These are phyloP conservation scores for Charina bottae DNA, from an alignment of 2,113 vertebrate genomes.

Conservation along the genomic window DNA sequence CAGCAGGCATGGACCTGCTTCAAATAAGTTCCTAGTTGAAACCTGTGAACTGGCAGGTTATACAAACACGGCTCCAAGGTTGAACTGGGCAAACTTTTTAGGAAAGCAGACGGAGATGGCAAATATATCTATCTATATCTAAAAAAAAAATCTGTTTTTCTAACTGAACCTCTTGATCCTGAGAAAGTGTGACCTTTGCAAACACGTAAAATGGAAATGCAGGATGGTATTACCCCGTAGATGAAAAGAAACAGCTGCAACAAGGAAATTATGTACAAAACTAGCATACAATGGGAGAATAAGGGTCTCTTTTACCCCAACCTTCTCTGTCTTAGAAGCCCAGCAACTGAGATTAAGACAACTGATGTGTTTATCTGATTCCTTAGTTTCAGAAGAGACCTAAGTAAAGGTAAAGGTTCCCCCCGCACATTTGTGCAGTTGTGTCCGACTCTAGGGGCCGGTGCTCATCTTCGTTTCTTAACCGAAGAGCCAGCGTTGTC, in stretches of 20 bases:
- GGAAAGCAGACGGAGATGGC: constrained; percentile 59
- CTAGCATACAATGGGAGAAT: constrained; percentile 14
- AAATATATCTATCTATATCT: too few species aligned
- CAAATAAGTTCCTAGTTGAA: constrained; percentile 76
- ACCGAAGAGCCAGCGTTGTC: too few species aligned
- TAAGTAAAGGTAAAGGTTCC: too few species aligned
- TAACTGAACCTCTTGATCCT: constrained; percentile 67
- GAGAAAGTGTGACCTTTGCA: constrained; percentile 62
- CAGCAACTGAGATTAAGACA: not conserved
- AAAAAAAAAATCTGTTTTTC: constrained; percentile 59
- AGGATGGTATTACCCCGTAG: constrained; percentile 9
- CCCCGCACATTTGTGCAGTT: too few species aligned
- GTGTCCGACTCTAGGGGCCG: too few species aligned
- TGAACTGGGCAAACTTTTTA: constrained; percentile 67
- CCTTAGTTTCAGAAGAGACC: not conserved
- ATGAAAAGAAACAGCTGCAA: constrained; percentile 29
- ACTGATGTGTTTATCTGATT: not conserved
- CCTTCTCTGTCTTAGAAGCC: constrained; percentile 25
- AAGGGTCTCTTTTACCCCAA: constrained; percentile 11
- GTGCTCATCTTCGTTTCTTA: too few species aligned
- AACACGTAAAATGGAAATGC: constrained; percentile 50
- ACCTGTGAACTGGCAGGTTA: constrained; percentile 69
- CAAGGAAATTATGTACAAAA: constrained; percentile 25
- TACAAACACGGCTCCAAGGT: constrained; percentile 71
- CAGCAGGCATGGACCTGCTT: constrained; percentile 47